Evolutionary conservation across 2,797 vertebrate genomes (phyloP).

Genomic region (Hozukius guyotensis): DNA sequence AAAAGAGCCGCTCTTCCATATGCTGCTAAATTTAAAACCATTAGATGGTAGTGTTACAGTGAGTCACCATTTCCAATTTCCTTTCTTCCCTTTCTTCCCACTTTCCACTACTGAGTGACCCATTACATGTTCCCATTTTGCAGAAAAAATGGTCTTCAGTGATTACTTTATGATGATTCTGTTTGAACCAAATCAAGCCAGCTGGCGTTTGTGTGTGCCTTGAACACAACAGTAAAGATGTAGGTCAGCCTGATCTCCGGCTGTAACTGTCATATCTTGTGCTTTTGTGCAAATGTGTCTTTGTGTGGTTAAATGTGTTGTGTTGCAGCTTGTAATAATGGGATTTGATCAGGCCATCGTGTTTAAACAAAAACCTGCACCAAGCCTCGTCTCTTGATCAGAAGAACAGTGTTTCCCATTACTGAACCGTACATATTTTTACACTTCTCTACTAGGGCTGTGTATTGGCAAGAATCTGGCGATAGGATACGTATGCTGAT

Average conservation of each 20-base stretch:
- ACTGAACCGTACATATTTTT: not conserved
- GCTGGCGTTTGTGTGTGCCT: slow-evolving; percentile 24
- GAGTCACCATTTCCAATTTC: slow-evolving; percentile 60
- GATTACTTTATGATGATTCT: slow-evolving; percentile 43
- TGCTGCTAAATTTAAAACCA: slow-evolving; percentile 40
- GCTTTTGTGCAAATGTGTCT: slow-evolving; percentile 23
- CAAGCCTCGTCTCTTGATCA: not conserved
- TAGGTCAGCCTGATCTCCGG: slow-evolving; percentile 28
- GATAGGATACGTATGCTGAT: too few species aligned
- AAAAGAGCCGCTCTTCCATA: slow-evolving; percentile 19
- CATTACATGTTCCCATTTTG: slow-evolving; percentile 39
- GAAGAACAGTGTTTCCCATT: not conserved
- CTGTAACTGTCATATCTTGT: slow-evolving; percentile 23
- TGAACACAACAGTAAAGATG: slow-evolving; percentile 29
- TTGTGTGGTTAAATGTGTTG: slow-evolving; percentile 14
- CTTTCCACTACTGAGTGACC: slow-evolving; percentile 30
- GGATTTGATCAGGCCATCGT: slow-evolving; percentile 6
- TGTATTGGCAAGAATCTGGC: too few species aligned
- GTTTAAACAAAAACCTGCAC: slow-evolving; percentile 15
- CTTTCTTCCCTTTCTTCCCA: slow-evolving; percentile 31
- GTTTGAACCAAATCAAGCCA: slow-evolving; percentile 31
- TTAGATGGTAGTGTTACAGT: slow-evolving; percentile 33
- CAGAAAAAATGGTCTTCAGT: slow-evolving; percentile 25
- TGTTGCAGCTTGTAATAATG: not conserved
- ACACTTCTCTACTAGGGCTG: not conserved